Evolutionary conservation across 2,888 invertebrate genomes (phyloP).

Genomic region (Stegophylla sp.): DNA sequence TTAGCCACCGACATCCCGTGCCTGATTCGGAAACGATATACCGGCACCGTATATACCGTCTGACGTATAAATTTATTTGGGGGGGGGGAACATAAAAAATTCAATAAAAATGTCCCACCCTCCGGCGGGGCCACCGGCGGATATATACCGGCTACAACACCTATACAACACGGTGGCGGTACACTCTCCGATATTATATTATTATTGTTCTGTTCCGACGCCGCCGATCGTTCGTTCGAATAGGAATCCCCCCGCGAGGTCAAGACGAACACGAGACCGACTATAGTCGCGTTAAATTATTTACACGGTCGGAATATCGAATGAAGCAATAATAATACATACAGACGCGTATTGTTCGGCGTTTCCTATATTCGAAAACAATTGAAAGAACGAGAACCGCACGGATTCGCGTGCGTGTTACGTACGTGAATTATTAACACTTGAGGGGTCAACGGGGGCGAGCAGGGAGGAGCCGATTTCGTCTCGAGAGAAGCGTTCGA

Average conservation of each 20-base stretch:
- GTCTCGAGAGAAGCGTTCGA: background rate
- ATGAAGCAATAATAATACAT: conserved; percentile 32
- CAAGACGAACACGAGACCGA: conserved; percentile 44
- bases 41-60: no score
- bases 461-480: background rate
- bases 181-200: conserved; percentile 25
- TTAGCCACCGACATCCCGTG: no score
- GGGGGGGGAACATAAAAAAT: background rate
- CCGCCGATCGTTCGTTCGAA: conserved; percentile 32
- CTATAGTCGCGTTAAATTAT: conserved; percentile 51
- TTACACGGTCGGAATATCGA: conserved; percentile 45
- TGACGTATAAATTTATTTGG: background rate
- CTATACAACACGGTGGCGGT: background rate
- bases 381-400: conserved; percentile 34
- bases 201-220: background rate
- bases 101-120: no score
- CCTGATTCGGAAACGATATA: no score
- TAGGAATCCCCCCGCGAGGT: conserved; percentile 39
- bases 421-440: conserved; percentile 36
- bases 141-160: no score
- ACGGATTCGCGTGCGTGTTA: background rate
- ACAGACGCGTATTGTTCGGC: conserved; percentile 1
- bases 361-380: conserved; percentile 35
- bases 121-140: no score
- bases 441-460: no score